These are phyloP conservation scores for Takifugu bimaculatus DNA, from an alignment of 2,113 vertebrate genomes.

Conservation along the genomic window DNA sequence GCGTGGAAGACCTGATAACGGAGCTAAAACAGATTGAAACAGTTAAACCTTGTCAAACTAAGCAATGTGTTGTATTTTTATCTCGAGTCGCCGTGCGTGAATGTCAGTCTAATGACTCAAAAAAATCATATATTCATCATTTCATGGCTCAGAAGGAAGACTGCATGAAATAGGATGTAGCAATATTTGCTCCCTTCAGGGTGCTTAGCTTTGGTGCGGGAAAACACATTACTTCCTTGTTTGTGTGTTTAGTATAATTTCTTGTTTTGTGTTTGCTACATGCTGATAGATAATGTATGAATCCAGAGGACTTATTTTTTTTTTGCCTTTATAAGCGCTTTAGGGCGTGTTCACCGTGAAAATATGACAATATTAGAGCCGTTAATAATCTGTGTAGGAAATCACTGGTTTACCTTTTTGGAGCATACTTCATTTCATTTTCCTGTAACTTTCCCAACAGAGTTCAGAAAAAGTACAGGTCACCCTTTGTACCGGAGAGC, in stretches of 20 bases:
- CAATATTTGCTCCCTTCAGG: neutral
- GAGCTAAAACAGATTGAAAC: conserved; percentile 1
- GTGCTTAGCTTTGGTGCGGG: neutral
- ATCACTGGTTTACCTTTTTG: neutral
- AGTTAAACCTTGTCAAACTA: conserved; percentile 6
- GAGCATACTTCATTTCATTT: neutral
- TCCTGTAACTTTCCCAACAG: neutral
- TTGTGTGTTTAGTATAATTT: too few species aligned
- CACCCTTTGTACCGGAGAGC: conserved; percentile 1
- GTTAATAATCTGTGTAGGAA: too few species aligned
- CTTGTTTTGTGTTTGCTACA: too few species aligned
- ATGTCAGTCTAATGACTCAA: neutral
- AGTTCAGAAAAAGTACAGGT: conserved; percentile 2
- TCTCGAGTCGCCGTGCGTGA: neutral
- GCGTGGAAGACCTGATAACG: neutral
- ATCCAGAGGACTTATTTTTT: too few species aligned
- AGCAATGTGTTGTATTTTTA: neutral
- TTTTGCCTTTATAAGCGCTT: too few species aligned
- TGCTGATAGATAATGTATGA: neutral
- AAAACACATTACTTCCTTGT: too few species aligned
- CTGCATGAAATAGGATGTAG: neutral
- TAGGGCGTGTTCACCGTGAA: too few species aligned
- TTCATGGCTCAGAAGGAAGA: neutral
- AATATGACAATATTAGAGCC: too few species aligned
- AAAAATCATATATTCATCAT: neutral